Base-by-base conservation (phyloP, 2,797 vertebrate genomes). In the Botia kubotai region DNA sequence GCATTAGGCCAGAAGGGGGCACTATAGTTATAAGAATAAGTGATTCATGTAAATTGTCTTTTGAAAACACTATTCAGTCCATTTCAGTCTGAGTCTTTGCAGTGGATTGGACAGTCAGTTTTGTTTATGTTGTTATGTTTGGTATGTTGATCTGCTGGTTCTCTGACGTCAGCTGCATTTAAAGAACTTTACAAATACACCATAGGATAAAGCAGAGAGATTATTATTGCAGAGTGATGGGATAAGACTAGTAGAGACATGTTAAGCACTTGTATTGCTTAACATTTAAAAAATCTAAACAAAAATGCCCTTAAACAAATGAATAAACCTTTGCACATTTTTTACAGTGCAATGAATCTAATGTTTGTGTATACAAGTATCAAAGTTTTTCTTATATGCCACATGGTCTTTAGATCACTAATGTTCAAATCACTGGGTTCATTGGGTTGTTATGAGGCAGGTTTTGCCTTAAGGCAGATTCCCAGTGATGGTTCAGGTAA, bases 1-100 rank as follows among this genome's bases (percentile, higher is more conserved):
- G 8, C 39, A 43, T 8, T 43, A 43, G 39, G 10, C 76, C 76
- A 78, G 17, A 7, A 78, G 76, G 43, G 76, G 76, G 76, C 66
- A 70, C 39, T 70, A 21, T 12, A 78, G 43, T 55, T 23, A 19
- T 29, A 39, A 39, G 50, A 67, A 14, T 26, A 26, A 26, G 1
- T 60, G 57, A 58, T 58, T 58, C n/a, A 7, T 7, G 4, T 53
- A 19, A 19, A 2, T 53, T 33, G n/a, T 77, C 0, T 57, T n/a
- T 2, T 29, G 3, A 19, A 4, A 66, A 12, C 36, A 70, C 36
- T 70, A 21, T 60, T 33, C 12, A 43, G 5, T 14, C 11, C 10
- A 55, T 23, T 75, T 66, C 11, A 21, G 19, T 26, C 6, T 4
- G 21, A 60, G 10, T 14, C 23, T 62, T 26, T 46, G 14, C 52